Evolutionary conservation across 23 tunicate species (phyloP).

Genomic region (Diplosoma virens): DNA sequence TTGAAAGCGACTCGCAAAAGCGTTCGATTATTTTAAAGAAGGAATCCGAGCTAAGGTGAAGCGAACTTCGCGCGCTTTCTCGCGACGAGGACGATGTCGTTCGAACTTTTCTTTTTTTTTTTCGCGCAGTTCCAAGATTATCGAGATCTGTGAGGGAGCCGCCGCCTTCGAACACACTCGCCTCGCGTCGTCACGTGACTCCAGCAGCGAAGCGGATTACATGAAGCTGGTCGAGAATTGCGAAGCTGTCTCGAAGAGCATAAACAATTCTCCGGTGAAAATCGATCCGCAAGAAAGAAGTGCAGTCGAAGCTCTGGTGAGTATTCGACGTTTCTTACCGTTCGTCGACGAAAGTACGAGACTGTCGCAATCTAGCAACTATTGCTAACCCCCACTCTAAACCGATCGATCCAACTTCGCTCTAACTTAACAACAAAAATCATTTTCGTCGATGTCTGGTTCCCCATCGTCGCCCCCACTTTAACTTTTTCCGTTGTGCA

Average conservation of each 20-base stretch:
- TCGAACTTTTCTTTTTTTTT: not conserved
- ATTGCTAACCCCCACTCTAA: too few species aligned
- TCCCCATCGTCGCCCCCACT: too few species aligned
- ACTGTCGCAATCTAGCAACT: too few species aligned
- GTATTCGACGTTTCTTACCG: not conserved
- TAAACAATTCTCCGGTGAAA: slow-evolving; percentile 38
- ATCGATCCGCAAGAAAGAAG: slow-evolving; percentile 52
- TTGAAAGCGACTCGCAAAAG: slow-evolving; percentile 56
- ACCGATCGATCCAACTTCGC: too few species aligned
- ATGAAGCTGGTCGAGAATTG: slow-evolving; percentile 46
- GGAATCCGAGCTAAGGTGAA: slow-evolving; percentile 61
- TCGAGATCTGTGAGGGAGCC: slow-evolving; percentile 68
- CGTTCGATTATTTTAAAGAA: slow-evolving; percentile 40
- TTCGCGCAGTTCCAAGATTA: slow-evolving; percentile 46
- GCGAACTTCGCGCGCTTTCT: not conserved
- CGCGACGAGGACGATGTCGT: not conserved
- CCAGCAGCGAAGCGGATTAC: slow-evolving; percentile 27
- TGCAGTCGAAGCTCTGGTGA: slow-evolving; percentile 65
- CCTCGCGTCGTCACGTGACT: slow-evolving; percentile 5
- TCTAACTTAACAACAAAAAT: too few species aligned
- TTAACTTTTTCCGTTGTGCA: not conserved
- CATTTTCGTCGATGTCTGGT: too few species aligned
- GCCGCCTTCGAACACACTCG: slow-evolving; percentile 64
- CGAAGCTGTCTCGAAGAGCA: slow-evolving; percentile 41
- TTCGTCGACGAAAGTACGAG: too few species aligned